These are phyloP conservation scores for Hirundo rustica DNA, from an alignment of 2,797 vertebrate species.

Conservation along the genomic window DNA sequence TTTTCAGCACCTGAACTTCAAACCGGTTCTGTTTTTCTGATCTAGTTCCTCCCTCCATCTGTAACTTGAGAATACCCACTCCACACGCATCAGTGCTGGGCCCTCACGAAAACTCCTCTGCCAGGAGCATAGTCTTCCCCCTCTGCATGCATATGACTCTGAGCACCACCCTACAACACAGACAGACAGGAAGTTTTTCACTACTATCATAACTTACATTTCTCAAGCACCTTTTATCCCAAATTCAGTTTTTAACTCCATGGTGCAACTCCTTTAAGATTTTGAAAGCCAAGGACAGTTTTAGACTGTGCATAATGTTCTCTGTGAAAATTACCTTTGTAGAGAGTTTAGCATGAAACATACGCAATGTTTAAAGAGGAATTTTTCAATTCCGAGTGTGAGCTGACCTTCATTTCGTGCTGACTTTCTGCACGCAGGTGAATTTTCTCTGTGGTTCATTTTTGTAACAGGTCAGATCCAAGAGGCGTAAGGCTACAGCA, in stretches of 20 bases:
- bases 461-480: accelerated
- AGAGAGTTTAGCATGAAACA: not conserved
- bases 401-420: not conserved
- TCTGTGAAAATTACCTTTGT: slow-evolving; percentile 3
- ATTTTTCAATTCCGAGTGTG: not conserved
- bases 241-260: not conserved
- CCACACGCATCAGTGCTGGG: not conserved
- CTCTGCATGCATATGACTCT: not conserved
- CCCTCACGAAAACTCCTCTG: slow-evolving; percentile 20
- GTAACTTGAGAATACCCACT: not conserved
- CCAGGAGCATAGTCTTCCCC: not conserved
- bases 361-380: not conserved
- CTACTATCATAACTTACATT: not conserved
- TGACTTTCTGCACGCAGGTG: not conserved
- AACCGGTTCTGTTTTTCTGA: slow-evolving; percentile 26
- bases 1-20: slow-evolving; percentile 48
- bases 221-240: slow-evolving; percentile 15
- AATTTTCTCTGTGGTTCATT: not conserved
- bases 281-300: not conserved
- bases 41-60: slow-evolving; percentile 20
- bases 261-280: not conserved
- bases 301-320: not conserved
- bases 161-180: not conserved
- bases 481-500: not conserved
- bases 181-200: not conserved